phyloP scores from a whole-genome alignment of 2,888 invertebrate genomes.

The Lamellibrachia satsuma region DNA sequence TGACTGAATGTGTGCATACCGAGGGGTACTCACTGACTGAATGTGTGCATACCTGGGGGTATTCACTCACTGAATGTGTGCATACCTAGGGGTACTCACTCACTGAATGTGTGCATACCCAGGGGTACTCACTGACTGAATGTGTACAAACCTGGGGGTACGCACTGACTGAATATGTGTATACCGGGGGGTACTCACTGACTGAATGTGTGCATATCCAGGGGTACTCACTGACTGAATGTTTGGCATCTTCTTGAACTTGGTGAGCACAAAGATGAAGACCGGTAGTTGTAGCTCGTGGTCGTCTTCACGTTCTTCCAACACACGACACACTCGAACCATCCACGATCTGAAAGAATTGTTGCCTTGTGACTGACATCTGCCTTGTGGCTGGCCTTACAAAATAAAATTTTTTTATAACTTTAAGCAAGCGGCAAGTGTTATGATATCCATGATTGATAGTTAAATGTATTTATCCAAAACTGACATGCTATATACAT shows the following conservation, averaged over 20 bases:
- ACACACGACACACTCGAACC: slow-evolving; percentile 57
- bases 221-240: slow-evolving; percentile 65
- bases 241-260: slow-evolving; percentile 62
- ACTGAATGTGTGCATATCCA: too few species aligned
- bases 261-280: slow-evolving; percentile 66
- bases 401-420: neutral
- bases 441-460: neutral
- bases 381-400: neutral
- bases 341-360: slow-evolving; percentile 58
- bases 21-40: slow-evolving; percentile 48
- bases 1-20: slow-evolving; percentile 47
- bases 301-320: slow-evolving; percentile 39
- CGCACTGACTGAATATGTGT: too few species aligned
- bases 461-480: neutral
- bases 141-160: too few species aligned
- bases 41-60: too few species aligned
- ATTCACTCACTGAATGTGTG: too few species aligned
- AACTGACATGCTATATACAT: too few species aligned
- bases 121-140: too few species aligned
- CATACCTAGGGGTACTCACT: too few species aligned
- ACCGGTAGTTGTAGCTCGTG: slow-evolving; percentile 64
- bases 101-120: too few species aligned
- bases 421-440: neutral
- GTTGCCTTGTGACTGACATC: neutral
- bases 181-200: slow-evolving; percentile 48